A percentile compares a stretch with the other conserved stretches of the same genome.
phyloP scores from a whole-genome alignment of 2,888 invertebrate genomes.

The Marasmarcha lunaedactyla region DNA sequence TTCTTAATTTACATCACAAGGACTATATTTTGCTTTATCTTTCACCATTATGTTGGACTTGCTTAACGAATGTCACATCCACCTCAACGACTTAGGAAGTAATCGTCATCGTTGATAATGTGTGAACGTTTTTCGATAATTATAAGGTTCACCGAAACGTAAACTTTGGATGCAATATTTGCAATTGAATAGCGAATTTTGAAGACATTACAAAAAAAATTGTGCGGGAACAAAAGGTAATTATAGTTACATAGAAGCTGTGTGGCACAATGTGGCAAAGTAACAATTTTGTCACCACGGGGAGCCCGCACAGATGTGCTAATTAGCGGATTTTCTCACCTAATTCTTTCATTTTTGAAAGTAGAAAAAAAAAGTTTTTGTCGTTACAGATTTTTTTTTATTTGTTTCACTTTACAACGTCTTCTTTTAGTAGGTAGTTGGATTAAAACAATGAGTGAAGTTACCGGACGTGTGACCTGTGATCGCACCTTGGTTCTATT shows the following conservation, averaged over 20 bases:
- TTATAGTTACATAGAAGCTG: constrained; percentile 46
- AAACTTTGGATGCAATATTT: constrained; percentile 43
- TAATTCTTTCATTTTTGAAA: constrained; percentile 44
- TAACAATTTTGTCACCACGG: constrained; percentile 17
- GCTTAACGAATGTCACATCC: too few species aligned
- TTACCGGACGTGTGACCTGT: constrained; percentile 9
- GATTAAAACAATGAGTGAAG: not conserved
- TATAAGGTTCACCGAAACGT: constrained; percentile 45
- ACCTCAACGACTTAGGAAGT: too few species aligned
- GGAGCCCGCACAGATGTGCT: constrained; percentile 34
- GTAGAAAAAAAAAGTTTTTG: constrained; percentile 20
- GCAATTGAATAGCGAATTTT: constrained; percentile 36
- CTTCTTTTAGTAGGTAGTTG: not conserved
- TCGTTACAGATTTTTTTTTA: constrained; percentile 20
- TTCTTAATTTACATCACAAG: constrained; percentile 33
- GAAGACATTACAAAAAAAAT: constrained; percentile 41
- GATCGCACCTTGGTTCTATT: not conserved
- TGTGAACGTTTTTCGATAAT: constrained; percentile 38
- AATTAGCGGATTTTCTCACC: constrained; percentile 67
- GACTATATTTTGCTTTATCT: constrained; percentile 6
- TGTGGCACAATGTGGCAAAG: constrained; percentile 7
- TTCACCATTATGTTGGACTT: constrained; percentile 4
- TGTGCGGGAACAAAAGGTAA: constrained; percentile 56
- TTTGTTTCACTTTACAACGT: constrained; percentile 23
- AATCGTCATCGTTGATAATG: constrained; percentile 18